A percentile compares a stretch with the other conserved stretches of the same genome.
These are phyloP conservation scores for Aramus guarauna DNA, from an alignment of 2,113 vertebrate species.

Conservation along the genomic window DNA sequence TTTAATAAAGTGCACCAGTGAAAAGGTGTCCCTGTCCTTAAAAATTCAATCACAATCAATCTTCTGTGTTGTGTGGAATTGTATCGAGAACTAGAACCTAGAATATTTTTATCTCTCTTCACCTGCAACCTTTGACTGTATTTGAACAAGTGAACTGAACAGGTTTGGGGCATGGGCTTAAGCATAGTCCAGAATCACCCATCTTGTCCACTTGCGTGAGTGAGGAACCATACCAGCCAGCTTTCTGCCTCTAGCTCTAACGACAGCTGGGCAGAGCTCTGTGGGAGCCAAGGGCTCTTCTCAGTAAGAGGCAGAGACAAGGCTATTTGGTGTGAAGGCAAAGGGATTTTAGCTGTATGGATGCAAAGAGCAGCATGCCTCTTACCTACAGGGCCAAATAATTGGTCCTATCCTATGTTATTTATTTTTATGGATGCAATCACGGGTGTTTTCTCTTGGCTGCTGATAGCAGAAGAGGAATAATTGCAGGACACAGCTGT, in stretches of 20 bases:
- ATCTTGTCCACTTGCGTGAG: neutral
- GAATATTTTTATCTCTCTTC: neutral
- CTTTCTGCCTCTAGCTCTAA: neutral
- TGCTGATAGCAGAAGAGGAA: neutral
- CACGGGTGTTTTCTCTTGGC: neutral
- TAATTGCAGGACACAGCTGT: neutral
- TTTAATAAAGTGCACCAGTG: neutral
- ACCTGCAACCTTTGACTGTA: neutral
- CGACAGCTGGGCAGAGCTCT: neutral
- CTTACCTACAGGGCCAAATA: neutral
- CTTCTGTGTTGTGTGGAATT: neutral
- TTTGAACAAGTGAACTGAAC: neutral
- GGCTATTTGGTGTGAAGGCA: neutral
- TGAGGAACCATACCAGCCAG: neutral
- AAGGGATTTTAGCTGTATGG: neutral
- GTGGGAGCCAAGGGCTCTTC: neutral
- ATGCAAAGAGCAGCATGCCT: neutral
- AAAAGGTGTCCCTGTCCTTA: neutral
- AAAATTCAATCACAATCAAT: neutral
- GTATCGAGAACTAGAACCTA: neutral
- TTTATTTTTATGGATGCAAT: neutral
- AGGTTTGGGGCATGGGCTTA: neutral
- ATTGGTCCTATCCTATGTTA: neutral
- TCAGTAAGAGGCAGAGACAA: neutral
- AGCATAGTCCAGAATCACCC: neutral